Percentiles rank a stretch among this genome's conserved stretches.
Evolutionary conservation across 2,113 vertebrate genomes (phyloP).

Genomic region (Chaetodon auriga): DNA sequence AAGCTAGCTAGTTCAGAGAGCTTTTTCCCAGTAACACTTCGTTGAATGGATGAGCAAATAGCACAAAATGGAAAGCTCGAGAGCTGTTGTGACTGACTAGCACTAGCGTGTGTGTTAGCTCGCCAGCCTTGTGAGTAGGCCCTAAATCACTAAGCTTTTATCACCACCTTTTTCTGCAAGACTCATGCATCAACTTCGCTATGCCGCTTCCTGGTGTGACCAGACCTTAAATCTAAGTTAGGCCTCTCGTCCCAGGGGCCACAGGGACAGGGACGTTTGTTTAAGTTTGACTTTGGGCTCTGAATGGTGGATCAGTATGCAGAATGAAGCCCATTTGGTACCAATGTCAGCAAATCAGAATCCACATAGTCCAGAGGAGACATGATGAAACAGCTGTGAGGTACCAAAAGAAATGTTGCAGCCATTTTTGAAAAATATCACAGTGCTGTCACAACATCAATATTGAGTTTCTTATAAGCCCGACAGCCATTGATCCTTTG

Average conservation of each 20-base stretch:
- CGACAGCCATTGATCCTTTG: slow-evolving; percentile 1
- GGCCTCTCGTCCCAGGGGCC: neutral
- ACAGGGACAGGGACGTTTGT: too few species aligned
- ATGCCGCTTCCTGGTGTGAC: neutral
- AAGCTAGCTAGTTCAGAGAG: too few species aligned
- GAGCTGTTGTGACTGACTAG: too few species aligned
- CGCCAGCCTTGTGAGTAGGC: neutral
- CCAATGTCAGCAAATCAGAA: neutral
- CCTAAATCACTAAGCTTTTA: neutral
- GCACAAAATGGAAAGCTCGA: too few species aligned
- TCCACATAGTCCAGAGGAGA: neutral
- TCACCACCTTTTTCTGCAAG: neutral
- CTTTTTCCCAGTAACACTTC: too few species aligned
- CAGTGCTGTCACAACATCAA: neutral
- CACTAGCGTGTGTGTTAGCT: neutral
- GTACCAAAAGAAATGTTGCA: neutral
- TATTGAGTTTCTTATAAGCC: neutral
- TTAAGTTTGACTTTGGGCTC: neutral
- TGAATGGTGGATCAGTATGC: neutral
- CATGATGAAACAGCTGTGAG: neutral
- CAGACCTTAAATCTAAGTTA: neutral
- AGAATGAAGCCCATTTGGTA: neutral
- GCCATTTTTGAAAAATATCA: neutral
- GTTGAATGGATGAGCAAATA: neutral
- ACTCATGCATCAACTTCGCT: neutral